Evolutionary conservation across 2,113 vertebrate species (phyloP).

Genomic region (Triplophysa siluroides): DNA sequence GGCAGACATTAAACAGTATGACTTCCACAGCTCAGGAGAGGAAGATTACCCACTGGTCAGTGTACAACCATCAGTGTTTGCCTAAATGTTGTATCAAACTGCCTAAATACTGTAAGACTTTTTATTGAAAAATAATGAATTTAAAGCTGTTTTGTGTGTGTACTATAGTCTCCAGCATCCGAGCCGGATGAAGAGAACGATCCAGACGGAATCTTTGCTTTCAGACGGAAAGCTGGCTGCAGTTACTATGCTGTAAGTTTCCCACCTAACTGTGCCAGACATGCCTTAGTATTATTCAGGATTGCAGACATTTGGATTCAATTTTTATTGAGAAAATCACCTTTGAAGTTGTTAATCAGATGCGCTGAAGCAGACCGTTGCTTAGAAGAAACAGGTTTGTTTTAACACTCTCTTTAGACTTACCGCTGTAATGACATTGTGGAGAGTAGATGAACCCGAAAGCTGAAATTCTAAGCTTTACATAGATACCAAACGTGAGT

Average conservation of each 20-base stretch:
- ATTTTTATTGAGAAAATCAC: too few relatives aligned
- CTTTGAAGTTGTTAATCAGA: too few relatives aligned
- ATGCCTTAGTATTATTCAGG: too few relatives aligned
- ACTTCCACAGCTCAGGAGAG: conserved; percentile 95
- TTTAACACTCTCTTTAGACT: too few relatives aligned
- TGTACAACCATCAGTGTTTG: not conserved
- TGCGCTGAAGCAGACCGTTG: too few relatives aligned
- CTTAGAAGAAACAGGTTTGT: too few relatives aligned
- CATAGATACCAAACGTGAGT: too few relatives aligned
- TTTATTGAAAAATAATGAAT: not conserved
- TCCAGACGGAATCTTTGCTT: conserved; percentile 87
- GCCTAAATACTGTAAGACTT: not conserved
- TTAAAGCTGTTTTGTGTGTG: not conserved
- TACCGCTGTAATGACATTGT: too few relatives aligned
- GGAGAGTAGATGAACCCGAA: too few relatives aligned
- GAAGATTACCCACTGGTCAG: conserved; percentile 87
- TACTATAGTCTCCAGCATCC: conserved; percentile 80
- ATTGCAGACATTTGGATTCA: too few relatives aligned
- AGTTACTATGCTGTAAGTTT: conserved; percentile 88
- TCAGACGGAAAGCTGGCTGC: conserved; percentile 90
- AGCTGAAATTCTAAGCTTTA: too few relatives aligned
- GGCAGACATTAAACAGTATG: conserved; percentile 91
- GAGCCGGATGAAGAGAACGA: conserved; percentile 89
- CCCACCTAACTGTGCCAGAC: not conserved
- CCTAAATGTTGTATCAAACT: not conserved